Base-by-base conservation (phyloP, 2,113 vertebrate genomes). In the Pteronura brasiliensis region DNA sequence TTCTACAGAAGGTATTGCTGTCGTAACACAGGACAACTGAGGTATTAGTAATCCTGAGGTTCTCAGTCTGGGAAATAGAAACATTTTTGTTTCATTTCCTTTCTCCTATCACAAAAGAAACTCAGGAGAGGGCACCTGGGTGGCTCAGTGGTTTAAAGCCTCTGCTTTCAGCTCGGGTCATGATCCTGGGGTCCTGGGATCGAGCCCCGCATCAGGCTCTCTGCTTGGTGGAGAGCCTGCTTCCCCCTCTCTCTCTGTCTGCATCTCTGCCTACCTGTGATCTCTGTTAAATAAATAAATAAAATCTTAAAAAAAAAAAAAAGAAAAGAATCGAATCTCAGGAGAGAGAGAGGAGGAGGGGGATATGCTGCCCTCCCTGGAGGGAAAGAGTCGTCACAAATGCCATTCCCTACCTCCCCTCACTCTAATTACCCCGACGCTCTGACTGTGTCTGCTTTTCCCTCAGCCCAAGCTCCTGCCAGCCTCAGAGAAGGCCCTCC, bases 11-110 rank as follows among this genome's bases (percentile, higher is more conserved):
- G 10, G 8, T 3, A 0, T 0, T 0, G 3, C 27, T 20, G 31
- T 21, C 17, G 4, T 6, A 7, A 11, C 31, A 36, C 44, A 4
- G 0, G 61, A 4, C 27, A 9, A 42, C n/a, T 0, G 6, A 49
- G 52, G 25, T 2, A 61, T 80, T 4, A 0, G 14, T 10, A 31
- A 34, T 6, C 52, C 14, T 0, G 79, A 69, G 55, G 42, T 3
- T 14, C n/a, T 27, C 20, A 29, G 47, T 20, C 52, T 36, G 77
- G n/a, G 59, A 83, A 71, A 17, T 1, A 27, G 83, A 76, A 36
- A 13, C 17, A 0, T 27, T 77, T 39, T 72, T 36, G 42, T 44
- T 88, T 63, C 14, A 8, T n/a, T 5, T 52, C 76, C 52, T 71
- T 67, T 44, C 67, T 95, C 23, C 31, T 11, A 71, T 59, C 18